These are phyloP conservation scores for Melinopterus prodromus DNA, from an alignment of 2,888 invertebrate genomes.

Conservation along the genomic window DNA sequence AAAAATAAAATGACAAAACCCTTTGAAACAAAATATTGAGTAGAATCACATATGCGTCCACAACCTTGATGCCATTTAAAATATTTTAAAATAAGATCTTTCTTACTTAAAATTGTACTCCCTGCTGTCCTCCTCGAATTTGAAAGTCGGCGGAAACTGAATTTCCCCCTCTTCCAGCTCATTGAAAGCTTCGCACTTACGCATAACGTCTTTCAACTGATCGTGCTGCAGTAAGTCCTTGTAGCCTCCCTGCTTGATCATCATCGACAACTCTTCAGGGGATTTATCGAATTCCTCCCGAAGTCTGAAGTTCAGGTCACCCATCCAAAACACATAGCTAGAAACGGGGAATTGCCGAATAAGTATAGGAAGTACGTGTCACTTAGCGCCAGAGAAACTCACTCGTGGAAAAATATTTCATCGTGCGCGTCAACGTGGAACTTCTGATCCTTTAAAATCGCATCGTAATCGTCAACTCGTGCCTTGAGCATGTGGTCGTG, in stretches of 20 bases:
- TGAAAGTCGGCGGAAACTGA: constrained; percentile 88
- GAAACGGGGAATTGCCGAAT: constrained; percentile 45
- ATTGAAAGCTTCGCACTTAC: constrained; percentile 81
- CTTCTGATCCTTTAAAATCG: constrained; percentile 82
- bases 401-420: constrained; percentile 93
- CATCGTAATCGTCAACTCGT: constrained; percentile 86
- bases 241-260: constrained; percentile 72
- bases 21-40: background rate
- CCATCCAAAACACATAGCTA: constrained; percentile 92
- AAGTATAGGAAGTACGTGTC: too few relatives aligned
- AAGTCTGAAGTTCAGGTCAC: constrained; percentile 88
- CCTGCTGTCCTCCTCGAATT: constrained; percentile 78
- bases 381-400: constrained; percentile 55
- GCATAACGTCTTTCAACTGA: constrained; percentile 76
- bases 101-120: constrained; percentile 83
- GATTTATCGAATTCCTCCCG: constrained; percentile 69
- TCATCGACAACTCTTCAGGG: constrained; percentile 72
- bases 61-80: background rate
- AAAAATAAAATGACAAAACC: background rate
- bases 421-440: constrained; percentile 81
- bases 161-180: constrained; percentile 67
- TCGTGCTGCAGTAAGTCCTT: constrained; percentile 76
- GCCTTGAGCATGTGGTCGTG: constrained; percentile 87
- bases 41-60: too few relatives aligned
- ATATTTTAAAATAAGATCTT: constrained; percentile 11